Evolutionary conservation across 2,797 vertebrate genomes (phyloP).

Genomic region (Chromobotia macracanthus): DNA sequence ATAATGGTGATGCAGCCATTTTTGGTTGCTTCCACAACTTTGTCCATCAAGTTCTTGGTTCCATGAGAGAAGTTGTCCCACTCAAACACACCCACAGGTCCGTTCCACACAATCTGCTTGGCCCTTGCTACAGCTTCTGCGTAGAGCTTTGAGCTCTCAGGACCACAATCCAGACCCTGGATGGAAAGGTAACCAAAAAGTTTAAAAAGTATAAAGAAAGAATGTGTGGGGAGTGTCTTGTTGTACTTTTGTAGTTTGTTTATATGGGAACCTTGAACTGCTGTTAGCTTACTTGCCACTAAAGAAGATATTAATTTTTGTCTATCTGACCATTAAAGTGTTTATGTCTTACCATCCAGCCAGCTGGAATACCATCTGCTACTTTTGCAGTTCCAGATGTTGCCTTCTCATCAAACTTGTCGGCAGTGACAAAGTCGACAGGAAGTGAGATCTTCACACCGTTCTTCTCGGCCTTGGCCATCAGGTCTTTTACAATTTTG

Average conservation of each 20-base stretch:
- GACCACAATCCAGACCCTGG: constrained; percentile 94
- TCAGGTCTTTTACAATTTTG: constrained; percentile 94
- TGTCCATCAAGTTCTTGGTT: constrained; percentile 96
- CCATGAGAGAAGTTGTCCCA: constrained; percentile 92
- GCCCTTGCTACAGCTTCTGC: constrained; percentile 86
- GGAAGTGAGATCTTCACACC: constrained; percentile 92
- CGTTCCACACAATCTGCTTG: constrained; percentile 98
- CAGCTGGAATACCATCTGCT: constrained; percentile 87
- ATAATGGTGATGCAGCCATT: constrained; percentile 92
- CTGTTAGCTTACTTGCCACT: too few relatives aligned
- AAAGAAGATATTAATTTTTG: too few relatives aligned
- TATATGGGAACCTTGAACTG: too few relatives aligned
- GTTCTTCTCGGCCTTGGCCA: constrained; percentile 96
- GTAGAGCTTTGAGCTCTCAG: constrained; percentile 88
- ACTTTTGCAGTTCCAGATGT: constrained; percentile 85
- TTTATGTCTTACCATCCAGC: constrained; percentile 88
- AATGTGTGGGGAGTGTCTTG: too few relatives aligned
- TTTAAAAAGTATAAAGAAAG: neutral
- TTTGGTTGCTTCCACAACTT: constrained; percentile 93
- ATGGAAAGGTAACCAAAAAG: neutral
- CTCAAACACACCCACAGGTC: constrained; percentile 95
- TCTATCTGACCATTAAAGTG: neutral
- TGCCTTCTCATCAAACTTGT: constrained; percentile 94
- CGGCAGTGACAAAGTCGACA: constrained; percentile 91
- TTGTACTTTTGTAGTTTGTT: too few relatives aligned